A percentile compares a stretch with the other conserved stretches of the same genome.
These are phyloP conservation scores for Venusia cambrica DNA, from an alignment of 2,888 invertebrate species.

Conservation along the genomic window DNA sequence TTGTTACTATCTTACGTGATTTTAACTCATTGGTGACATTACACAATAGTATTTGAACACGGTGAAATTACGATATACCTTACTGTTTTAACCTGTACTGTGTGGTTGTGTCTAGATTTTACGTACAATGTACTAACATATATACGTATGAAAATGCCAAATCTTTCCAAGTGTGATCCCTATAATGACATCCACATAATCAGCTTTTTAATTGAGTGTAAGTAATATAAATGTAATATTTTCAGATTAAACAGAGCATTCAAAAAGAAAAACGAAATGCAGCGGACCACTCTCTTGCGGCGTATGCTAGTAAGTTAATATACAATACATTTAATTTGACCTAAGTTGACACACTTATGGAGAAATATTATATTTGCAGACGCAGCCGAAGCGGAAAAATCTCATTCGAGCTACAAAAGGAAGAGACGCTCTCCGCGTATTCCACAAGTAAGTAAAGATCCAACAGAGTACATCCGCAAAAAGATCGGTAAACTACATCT, in stretches of 20 bases:
- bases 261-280: conserved; percentile 61
- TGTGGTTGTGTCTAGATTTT: too few species aligned
- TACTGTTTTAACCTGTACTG: too few species aligned
- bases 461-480: conserved; percentile 62
- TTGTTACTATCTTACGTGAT: too few species aligned
- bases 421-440: conserved; percentile 60
- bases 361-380: too few species aligned
- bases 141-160: too few species aligned
- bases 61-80: too few species aligned
- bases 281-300: conserved; percentile 53
- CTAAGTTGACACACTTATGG: too few species aligned
- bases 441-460: conserved; percentile 70
- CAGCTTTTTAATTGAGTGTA: too few species aligned
- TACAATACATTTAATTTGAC: neutral
- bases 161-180: too few species aligned
- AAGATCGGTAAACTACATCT: conserved; percentile 66
- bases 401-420: conserved; percentile 64
- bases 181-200: too few species aligned
- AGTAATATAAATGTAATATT: conserved; percentile 15
- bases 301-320: conserved; percentile 62
- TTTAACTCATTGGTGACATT: neutral
- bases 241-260: conserved; percentile 63
- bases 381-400: conserved; percentile 62
- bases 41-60: neutral
- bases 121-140: too few species aligned